Base-by-base conservation (phyloP, 1,140 invertebrate genomes). In the Bombus consobrinus region DNA sequence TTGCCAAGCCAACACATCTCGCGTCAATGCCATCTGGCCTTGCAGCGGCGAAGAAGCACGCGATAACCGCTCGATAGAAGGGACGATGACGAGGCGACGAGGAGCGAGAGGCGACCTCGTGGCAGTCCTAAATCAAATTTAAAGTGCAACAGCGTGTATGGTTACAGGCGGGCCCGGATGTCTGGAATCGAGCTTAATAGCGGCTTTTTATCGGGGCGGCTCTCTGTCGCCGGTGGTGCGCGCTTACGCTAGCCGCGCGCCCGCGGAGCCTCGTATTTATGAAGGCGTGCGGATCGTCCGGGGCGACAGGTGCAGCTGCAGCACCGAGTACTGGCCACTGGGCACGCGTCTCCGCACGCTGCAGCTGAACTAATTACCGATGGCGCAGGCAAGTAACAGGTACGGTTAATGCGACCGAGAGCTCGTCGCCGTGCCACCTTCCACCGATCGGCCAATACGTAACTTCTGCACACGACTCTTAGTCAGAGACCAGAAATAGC, bases 171-270 rank as follows among this genome's bases (percentile, higher is more conserved):
- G 87, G 84, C 74, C 81, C 73, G 81, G 85, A 91, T 84, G 91
- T 88, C 87, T 88, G 87, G 86, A 77, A 89, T 88, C 89, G 88
- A 87, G 91, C 90, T 90, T 91, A 88, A 87, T 87, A 87, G 73
- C 81, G 75, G 75, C 68, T 83, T 87, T 87, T 87, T 87, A 84
- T 87, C 85, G 81, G 59, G n/a, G 32, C 75, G n/a, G 25, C 75
- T 79, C 74, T 72, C 66, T 87, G 85, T 87, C 85, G 75, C 41
- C 68, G 81, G 64, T 77, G 75, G 66, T 37, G 57, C 41, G 66
- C 83, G 43, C 39, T 47, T 41, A 68, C 53, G 79, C 79, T 76
- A 37, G 69, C 71, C 72, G 72, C 74, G 71, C 47, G 47, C 47
- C 47, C 47, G 80, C 32, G 34, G 37, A 53, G 47, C 18, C 37